Evolutionary conservation across 2,888 invertebrate species (phyloP).

Genomic region (Coelinius sp.): DNA sequence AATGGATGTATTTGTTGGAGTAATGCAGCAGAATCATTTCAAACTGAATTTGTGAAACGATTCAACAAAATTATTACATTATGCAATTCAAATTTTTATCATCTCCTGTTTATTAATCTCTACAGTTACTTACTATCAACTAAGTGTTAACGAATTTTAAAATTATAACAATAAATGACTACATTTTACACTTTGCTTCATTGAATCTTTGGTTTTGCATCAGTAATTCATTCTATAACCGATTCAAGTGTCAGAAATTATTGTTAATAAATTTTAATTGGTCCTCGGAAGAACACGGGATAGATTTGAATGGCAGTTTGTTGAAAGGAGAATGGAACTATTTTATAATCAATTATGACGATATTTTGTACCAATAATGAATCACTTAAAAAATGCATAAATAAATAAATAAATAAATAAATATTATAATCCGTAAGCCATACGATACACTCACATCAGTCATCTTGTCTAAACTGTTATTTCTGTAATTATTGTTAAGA

Average conservation of each 20-base stretch:
- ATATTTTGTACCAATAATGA: not conserved
- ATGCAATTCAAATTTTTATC: not conserved
- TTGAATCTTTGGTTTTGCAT: not conserved
- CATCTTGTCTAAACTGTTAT: not conserved
- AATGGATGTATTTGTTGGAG: too few species aligned
- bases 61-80: not conserved
- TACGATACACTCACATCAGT: too few species aligned
- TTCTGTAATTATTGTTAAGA: conserved; percentile 47
- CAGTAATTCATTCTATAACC: not conserved
- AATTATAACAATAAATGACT: conserved; percentile 20
- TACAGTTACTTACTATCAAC: not conserved
- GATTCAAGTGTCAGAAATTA: not conserved
- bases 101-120: conserved; percentile 5
- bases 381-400: not conserved
- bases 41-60: too few species aligned
- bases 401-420: conserved; percentile 4
- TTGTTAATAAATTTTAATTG: not conserved
- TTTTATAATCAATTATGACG: not conserved
- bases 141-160: not conserved
- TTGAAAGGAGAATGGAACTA: not conserved
- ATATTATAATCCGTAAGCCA: conserved; percentile 41
- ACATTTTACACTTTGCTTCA: not conserved
- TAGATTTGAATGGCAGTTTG: not conserved
- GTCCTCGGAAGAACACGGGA: not conserved
- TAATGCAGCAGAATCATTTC: too few species aligned